A percentile compares a stretch with the other conserved stretches of the same genome.
phyloP scores from a whole-genome alignment of 1,140 invertebrate genomes.

The Platyura marginata region DNA sequence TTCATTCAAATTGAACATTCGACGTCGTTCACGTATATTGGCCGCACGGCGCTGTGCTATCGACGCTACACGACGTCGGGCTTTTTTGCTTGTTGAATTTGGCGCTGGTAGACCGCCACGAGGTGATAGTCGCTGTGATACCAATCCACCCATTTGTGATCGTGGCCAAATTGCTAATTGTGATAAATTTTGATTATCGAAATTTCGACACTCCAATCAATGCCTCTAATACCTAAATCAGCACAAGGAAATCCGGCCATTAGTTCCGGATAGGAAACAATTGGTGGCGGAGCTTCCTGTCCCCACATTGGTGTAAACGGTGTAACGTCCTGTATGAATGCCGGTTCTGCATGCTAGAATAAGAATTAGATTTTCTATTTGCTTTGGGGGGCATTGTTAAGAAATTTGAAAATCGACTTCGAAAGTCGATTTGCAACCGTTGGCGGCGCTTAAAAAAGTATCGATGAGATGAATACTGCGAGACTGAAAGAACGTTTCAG shows the following conservation, averaged over 20 bases:
- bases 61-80: slow-evolving; percentile 70
- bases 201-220: no score
- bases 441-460: no score
- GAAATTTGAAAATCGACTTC: background rate
- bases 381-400: no score
- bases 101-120: slow-evolving; percentile 1
- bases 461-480: background rate
- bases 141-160: slow-evolving; percentile 15
- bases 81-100: slow-evolving; percentile 39
- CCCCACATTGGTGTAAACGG: slow-evolving; percentile 20
- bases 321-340: slow-evolving; percentile 20
- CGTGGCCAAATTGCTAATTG: slow-evolving; percentile 25
- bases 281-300: slow-evolving; percentile 19
- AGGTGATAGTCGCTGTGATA: slow-evolving; percentile 10
- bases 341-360: slow-evolving; percentile 12
- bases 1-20: slow-evolving; percentile 96
- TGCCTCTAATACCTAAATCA: slow-evolving; percentile 24
- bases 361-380: slow-evolving; percentile 13
- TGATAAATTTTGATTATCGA: background rate
- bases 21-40: slow-evolving; percentile 80
- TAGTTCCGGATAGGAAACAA: slow-evolving; percentile 30
- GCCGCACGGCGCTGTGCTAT: slow-evolving; percentile 79
- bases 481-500: background rate
- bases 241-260: slow-evolving; percentile 32
- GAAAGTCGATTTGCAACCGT: background rate